A percentile compares a stretch with the other conserved stretches of the same genome.
Evolutionary conservation across 2,797 vertebrate genomes (phyloP).

Genomic region (Neosilurus hyrtlii): DNA sequence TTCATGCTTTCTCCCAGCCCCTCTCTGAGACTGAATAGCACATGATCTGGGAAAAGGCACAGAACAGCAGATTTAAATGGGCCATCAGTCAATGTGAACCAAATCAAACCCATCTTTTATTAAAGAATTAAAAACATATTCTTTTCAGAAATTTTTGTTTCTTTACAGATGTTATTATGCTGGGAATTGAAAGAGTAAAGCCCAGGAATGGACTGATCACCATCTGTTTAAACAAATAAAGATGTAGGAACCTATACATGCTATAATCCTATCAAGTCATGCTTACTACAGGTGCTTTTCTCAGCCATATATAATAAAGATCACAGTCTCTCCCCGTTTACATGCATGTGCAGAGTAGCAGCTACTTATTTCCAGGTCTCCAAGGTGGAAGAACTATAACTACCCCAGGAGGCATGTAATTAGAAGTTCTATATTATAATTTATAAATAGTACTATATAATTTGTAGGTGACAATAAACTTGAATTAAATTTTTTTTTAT

Average conservation of each 20-base stretch:
- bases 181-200: conserved; percentile 69
- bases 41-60: conserved; percentile 62
- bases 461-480: no score
- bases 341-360: no score
- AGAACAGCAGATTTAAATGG: conserved; percentile 73
- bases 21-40: conserved; percentile 61
- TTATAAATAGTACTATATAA: no score
- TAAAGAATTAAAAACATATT: conserved; percentile 74
- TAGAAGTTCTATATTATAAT: no score
- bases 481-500: no score
- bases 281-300: conserved; percentile 25
- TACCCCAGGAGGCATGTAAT: no score
- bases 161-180: conserved; percentile 68
- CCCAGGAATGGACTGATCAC: conserved; percentile 57
- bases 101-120: conserved; percentile 70
- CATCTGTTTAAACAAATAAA: conserved; percentile 71
- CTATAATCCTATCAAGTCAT: not conserved
- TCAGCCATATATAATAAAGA: not conserved
- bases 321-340: no score
- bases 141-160: conserved; percentile 72
- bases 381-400: no score
- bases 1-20: conserved; percentile 50
- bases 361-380: no score
- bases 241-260: conserved; percentile 35
- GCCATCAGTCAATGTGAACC: conserved; percentile 66